phyloP scores from a whole-genome alignment of 2,113 vertebrate genomes.

The Diglossa brunneiventris region DNA sequence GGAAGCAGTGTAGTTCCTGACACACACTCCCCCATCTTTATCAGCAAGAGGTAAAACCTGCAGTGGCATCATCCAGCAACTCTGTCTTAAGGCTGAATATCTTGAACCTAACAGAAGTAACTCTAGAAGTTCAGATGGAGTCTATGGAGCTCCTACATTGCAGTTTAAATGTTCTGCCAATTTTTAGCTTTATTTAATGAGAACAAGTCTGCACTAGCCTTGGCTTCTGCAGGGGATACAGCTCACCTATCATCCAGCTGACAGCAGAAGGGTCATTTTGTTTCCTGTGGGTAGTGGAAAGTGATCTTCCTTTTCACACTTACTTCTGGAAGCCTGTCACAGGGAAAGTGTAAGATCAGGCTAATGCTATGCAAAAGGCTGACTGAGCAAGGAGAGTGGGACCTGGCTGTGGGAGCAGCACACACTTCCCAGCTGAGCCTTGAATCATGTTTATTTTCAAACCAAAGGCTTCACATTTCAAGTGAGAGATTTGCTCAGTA shows the following conservation, averaged over 20 bases:
- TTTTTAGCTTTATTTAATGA: neutral
- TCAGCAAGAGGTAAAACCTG: neutral
- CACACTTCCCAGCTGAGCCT: neutral
- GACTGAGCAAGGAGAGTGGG: neutral
- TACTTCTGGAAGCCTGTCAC: conserved; percentile 1
- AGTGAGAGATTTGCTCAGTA: neutral
- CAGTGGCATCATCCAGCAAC: neutral
- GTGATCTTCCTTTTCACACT: conserved; percentile 25
- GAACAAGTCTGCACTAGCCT: neutral
- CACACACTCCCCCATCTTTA: neutral
- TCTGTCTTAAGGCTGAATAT: neutral
- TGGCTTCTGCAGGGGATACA: neutral
- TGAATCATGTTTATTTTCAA: neutral
- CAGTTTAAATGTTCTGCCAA: neutral
- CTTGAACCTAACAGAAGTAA: neutral
- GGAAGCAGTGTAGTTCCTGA: neutral
- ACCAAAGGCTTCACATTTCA: neutral
- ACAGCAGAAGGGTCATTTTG: neutral
- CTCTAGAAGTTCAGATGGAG: neutral
- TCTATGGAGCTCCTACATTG: neutral
- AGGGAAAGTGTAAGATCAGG: neutral
- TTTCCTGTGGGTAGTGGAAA: conserved; percentile 18
- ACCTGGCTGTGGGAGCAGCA: neutral
- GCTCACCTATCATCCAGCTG: neutral
- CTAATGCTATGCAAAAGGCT: neutral